These are phyloP conservation scores for Colossoma macropomum DNA, from an alignment of 2,113 vertebrate genomes.

Conservation along the genomic window DNA sequence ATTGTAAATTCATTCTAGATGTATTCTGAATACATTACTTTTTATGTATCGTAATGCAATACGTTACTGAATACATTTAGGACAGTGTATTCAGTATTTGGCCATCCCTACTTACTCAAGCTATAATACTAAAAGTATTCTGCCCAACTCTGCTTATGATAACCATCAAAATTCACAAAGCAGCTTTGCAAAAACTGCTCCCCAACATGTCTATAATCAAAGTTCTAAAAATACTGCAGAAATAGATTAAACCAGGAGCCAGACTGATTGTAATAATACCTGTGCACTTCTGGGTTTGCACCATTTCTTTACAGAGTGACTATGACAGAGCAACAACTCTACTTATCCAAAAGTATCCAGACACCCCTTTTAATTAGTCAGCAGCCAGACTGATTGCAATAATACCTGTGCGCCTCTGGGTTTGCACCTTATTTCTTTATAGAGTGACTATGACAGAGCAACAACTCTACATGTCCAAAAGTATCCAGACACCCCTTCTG, in stretches of 20 bases:
- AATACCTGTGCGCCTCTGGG: background rate
- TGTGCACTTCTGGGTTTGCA: background rate
- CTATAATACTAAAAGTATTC: no score
- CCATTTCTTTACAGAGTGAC: background rate
- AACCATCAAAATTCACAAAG: conserved; percentile 7
- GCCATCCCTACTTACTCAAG: no score
- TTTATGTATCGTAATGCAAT: no score
- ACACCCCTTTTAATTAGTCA: no score
- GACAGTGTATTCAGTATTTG: no score
- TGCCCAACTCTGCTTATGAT: no score
- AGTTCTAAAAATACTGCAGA: background rate
- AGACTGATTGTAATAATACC: conserved; percentile 2
- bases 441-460: background rate
- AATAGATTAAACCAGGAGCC: background rate
- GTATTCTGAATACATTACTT: no score
- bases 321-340: background rate
- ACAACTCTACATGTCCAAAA: no score
- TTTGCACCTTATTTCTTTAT: background rate
- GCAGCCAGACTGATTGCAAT: background rate
- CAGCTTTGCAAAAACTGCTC: background rate
- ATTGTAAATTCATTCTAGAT: no score
- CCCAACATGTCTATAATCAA: background rate
- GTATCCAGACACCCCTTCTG: no score
- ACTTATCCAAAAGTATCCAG: no score
- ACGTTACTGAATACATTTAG: no score